Percentiles rank a stretch among this genome's conserved stretches.
These are phyloP conservation scores for Hemibates koningsi DNA, from an alignment of 2,113 vertebrate species.

Conservation along the genomic window DNA sequence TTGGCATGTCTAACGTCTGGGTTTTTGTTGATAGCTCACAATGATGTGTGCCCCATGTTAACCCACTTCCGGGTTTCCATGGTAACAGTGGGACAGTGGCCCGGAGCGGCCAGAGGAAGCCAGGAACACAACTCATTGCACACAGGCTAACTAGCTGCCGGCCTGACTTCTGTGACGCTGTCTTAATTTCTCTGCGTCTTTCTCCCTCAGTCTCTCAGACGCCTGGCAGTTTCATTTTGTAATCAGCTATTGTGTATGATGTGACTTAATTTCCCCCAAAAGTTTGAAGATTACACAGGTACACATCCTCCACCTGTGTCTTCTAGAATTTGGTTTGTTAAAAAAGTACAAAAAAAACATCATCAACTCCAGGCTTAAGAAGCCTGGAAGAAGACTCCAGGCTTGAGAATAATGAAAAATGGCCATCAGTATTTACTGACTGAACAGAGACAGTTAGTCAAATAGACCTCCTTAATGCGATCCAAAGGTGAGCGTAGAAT, in stretches of 20 bases:
- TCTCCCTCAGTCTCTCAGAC: not conserved
- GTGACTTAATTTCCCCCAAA: not conserved
- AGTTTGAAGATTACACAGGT: not conserved
- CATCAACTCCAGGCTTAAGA: not conserved
- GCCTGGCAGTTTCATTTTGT: not conserved
- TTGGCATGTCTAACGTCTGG: slow-evolving; percentile 16
- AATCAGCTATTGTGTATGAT: not conserved
- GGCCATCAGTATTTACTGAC: not conserved
- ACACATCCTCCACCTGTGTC: not conserved
- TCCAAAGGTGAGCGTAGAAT: not conserved
- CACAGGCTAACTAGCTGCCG: not conserved
- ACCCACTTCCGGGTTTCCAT: slow-evolving; percentile 64
- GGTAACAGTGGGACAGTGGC: slow-evolving; percentile 57
- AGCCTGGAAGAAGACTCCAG: not conserved
- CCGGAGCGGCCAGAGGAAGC: slow-evolving; percentile 20
- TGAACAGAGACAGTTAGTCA: not conserved
- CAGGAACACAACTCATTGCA: slow-evolving; percentile 27
- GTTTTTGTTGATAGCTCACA: slow-evolving; percentile 26
- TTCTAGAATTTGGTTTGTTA: not conserved
- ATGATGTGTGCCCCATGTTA: slow-evolving; percentile 48
- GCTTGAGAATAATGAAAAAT: not conserved
- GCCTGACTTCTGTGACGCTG: not conserved
- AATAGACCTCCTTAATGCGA: not conserved
- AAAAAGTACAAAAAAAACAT: accelerated
- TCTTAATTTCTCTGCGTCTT: not conserved